Evolutionary conservation across 2,888 invertebrate species (phyloP).

Genomic region (Meteorus colon): DNA sequence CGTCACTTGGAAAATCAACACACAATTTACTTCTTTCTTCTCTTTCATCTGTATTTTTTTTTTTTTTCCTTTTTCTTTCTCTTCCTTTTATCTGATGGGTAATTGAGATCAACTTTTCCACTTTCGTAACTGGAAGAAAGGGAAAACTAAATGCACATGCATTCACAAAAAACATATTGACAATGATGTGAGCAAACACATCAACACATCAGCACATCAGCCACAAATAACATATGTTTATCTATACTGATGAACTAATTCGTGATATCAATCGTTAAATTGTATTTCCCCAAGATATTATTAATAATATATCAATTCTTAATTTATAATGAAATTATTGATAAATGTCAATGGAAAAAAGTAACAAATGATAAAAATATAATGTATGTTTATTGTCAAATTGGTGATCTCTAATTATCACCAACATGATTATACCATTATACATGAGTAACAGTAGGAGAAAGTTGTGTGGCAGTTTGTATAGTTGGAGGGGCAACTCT

Average conservation of each 20-base stretch:
- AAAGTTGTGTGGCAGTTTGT: conserved; percentile 2
- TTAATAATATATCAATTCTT: not conserved
- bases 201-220: too few relatives aligned
- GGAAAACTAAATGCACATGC: conserved; percentile 4
- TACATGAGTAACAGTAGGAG: conserved; percentile 1
- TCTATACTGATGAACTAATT: too few relatives aligned
- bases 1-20: conserved; percentile 7
- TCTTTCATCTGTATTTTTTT: too few relatives aligned
- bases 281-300: not conserved
- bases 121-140: conserved; percentile 22
- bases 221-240: too few relatives aligned
- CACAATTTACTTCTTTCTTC: not conserved
- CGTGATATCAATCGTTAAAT: not conserved
- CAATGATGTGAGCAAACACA: not conserved
- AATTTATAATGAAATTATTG: not conserved
- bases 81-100: not conserved
- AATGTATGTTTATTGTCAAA: not conserved
- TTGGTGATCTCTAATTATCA: not conserved
- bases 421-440: conserved; percentile 5
- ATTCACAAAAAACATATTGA: not conserved
- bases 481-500: conserved; percentile 6
- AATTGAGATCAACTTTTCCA: conserved; percentile 24
- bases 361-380: not conserved
- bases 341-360: not conserved
- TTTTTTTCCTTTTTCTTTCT: not conserved